Evolutionary conservation across 2,797 vertebrate genomes (phyloP).

Genomic region (Hypotaenidia philippensis): DNA sequence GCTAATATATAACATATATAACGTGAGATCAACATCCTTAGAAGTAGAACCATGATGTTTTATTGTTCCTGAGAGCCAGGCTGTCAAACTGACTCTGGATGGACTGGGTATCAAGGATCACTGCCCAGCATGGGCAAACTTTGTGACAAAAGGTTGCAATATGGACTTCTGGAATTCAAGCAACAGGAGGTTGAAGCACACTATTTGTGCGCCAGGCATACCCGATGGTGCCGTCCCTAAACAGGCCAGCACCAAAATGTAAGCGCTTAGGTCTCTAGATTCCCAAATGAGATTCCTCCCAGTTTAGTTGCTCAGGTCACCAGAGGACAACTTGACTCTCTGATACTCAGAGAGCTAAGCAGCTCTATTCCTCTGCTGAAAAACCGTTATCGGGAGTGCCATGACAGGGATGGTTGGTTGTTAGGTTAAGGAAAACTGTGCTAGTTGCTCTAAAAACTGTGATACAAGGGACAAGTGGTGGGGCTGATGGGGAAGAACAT

Average conservation of each 20-base stretch:
- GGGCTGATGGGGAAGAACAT: background rate
- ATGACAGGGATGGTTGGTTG: background rate
- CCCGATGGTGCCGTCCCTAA: background rate
- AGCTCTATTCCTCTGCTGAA: background rate
- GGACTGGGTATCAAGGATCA: background rate
- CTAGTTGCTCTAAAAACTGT: background rate
- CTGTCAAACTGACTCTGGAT: background rate
- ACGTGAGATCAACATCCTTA: background rate
- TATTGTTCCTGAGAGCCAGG: background rate
- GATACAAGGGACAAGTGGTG: background rate
- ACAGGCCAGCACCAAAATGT: background rate
- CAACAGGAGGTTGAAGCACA: accelerated
- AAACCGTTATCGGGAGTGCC: background rate
- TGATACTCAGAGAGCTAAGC: background rate
- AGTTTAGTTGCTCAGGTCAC: background rate
- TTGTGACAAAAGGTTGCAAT: background rate
- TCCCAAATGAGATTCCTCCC: background rate
- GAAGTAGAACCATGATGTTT: accelerated
- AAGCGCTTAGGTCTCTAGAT: background rate
- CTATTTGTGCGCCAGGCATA: background rate
- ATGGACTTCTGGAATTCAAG: background rate
- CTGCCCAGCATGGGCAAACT: background rate
- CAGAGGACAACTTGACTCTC: no score
- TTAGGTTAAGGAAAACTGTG: background rate
- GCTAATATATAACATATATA: background rate